A percentile compares a stretch with the other conserved stretches of the same genome.
These are phyloP conservation scores for Florisuga fusca DNA, from an alignment of 2,797 vertebrate genomes.

Conservation along the genomic window DNA sequence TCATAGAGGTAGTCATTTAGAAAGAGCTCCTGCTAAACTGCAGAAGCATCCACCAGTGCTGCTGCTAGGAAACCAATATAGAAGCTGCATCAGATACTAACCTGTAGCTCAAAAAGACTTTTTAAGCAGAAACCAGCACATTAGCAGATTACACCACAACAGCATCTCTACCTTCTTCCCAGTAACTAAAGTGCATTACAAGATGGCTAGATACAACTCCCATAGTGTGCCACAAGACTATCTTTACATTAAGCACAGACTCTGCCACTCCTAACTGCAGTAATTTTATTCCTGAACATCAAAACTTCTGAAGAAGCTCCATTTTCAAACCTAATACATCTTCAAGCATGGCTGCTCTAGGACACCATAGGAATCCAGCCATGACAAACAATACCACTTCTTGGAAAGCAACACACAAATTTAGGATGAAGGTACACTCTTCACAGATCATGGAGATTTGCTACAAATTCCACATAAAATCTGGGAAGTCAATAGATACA, in stretches of 20 bases:
- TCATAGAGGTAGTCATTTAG: not conserved
- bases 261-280: not conserved
- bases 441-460: not conserved
- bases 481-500: not conserved
- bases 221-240: not conserved
- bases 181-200: not conserved
- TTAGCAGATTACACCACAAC: not conserved
- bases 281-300: not conserved
- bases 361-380: rapidly evolving
- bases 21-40: not conserved
- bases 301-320: not conserved
- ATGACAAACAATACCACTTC: not conserved
- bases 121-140: not conserved
- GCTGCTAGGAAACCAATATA: not conserved
- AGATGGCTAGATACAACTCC: not conserved
- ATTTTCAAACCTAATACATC: not conserved
- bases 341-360: not conserved
- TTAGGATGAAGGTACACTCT: not conserved
- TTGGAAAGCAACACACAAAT: not conserved
- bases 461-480: not conserved
- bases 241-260: not conserved
- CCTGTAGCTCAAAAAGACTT: not conserved
- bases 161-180: not conserved
- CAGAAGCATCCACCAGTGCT: not conserved
- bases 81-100: not conserved